These are phyloP conservation scores for Syngnathus acus DNA, from an alignment of 2,797 vertebrate genomes.

Conservation along the genomic window DNA sequence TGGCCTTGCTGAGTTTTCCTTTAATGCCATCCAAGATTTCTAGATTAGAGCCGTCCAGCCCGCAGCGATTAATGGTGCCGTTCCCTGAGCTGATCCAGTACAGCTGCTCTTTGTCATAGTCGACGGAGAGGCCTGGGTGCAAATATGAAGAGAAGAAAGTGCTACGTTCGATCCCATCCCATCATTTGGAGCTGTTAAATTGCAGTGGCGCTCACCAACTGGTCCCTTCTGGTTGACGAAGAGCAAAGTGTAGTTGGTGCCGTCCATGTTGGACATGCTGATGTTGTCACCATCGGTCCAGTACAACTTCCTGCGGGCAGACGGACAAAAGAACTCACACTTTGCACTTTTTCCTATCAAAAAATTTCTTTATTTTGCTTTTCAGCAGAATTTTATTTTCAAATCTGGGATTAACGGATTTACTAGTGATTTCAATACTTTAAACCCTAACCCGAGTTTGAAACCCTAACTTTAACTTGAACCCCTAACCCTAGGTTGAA, in stretches of 20 bases:
- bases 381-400: too few species aligned
- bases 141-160: not conserved
- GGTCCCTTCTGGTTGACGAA: conserved; percentile 87
- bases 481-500: too few species aligned
- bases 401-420: too few species aligned
- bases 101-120: conserved; percentile 82
- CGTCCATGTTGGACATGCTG: conserved; percentile 92
- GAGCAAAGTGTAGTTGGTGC: conserved; percentile 81
- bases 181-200: not conserved
- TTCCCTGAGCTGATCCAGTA: conserved; percentile 97
- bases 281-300: conserved; percentile 96
- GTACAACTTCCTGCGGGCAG: conserved; percentile 81
- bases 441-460: too few species aligned
- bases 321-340: not conserved
- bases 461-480: too few species aligned
- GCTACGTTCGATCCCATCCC: too few species aligned
- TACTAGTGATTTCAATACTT: too few species aligned
- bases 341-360: not conserved
- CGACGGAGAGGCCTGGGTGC: conserved; percentile 82
- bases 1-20: conserved; percentile 85
- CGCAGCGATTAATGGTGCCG: conserved; percentile 86
- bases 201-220: conserved; percentile 71
- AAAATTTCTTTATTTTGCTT: too few species aligned
- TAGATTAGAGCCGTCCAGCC: conserved; percentile 79
- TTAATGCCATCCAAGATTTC: conserved; percentile 78